Conservation (phyloP, 2,888 invertebrate species). For the Hetaerina titia region DNA sequence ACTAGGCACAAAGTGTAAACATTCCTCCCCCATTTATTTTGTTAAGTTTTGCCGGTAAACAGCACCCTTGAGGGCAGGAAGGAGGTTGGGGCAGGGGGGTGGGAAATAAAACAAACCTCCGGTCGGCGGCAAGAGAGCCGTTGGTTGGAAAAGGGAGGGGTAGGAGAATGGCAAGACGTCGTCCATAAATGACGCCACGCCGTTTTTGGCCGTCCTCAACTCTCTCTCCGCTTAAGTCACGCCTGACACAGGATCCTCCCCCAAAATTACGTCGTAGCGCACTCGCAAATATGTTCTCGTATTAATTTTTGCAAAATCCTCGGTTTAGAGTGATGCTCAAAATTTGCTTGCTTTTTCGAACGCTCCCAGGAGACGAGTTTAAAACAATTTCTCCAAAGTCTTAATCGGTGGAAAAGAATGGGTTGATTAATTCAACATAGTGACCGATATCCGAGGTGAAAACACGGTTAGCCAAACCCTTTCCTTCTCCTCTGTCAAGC, state of each 20-base stretch:
- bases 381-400: no score
- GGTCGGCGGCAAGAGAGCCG: background rate
- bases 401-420: no score
- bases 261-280: background rate
- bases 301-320: background rate
- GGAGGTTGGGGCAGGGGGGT: no score
- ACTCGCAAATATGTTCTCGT: background rate
- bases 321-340: background rate
- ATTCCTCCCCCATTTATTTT: conserved; percentile 22
- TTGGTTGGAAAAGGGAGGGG: background rate
- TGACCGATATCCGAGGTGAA: no score
- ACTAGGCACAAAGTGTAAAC: conserved; percentile 35
- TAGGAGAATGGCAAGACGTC: background rate
- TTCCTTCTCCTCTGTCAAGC: no score
- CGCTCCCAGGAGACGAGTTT: background rate
- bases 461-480: no score
- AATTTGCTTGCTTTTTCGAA: background rate
- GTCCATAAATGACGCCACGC: background rate
- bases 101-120: background rate
- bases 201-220: background rate
- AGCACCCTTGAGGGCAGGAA: background rate
- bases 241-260: background rate
- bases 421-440: no score
- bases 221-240: background rate
- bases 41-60: conserved; percentile 26